A percentile compares a stretch with the other conserved stretches of the same genome.
Conservation (phyloP, 1,140 invertebrate species). For the Drosophila prosaltans region DNA sequence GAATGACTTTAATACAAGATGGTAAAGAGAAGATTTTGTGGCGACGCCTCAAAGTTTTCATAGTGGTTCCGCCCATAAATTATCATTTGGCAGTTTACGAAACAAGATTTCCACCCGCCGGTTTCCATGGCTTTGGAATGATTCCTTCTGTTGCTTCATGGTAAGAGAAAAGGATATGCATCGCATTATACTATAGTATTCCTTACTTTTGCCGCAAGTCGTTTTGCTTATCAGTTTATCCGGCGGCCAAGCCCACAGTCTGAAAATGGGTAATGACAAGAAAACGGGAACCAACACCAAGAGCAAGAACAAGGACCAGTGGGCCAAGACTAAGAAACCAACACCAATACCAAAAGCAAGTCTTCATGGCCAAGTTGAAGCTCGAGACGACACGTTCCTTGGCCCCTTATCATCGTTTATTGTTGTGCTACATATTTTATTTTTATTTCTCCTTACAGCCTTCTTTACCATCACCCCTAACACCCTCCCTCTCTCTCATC, state of each 20-base stretch:
- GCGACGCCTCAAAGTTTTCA: slow-evolving; percentile 69
- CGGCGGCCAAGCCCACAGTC: slow-evolving; percentile 32
- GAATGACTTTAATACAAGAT: slow-evolving; percentile 2
- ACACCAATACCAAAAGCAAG: slow-evolving; percentile 12
- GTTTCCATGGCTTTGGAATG: slow-evolving; percentile 26
- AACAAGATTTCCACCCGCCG: slow-evolving; percentile 32
- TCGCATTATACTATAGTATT: slow-evolving; percentile 50
- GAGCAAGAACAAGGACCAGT: background rate
- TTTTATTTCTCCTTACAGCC: slow-evolving; percentile 4
- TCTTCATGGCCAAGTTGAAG: slow-evolving; percentile 23
- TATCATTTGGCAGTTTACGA: slow-evolving; percentile 73
- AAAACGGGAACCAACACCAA: slow-evolving; percentile 10
- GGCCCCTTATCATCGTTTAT: slow-evolving; percentile 79
- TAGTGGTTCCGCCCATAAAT: slow-evolving; percentile 72
- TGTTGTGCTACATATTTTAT: slow-evolving; percentile 59
- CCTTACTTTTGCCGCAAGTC: slow-evolving; percentile 67
- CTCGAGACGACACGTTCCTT: slow-evolving; percentile 68
- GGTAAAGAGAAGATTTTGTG: slow-evolving; percentile 42
- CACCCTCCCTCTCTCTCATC: too few species aligned
- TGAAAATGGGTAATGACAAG: slow-evolving; percentile 20
- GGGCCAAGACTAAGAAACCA: background rate
- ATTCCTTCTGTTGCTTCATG: slow-evolving; percentile 22
- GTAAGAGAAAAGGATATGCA: slow-evolving; percentile 37
- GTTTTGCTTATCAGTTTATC: slow-evolving; percentile 71
- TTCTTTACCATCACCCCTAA: background rate